Evolutionary conservation across 2,797 vertebrate genomes (phyloP).

Genomic region (Pangasius krempfi): DNA sequence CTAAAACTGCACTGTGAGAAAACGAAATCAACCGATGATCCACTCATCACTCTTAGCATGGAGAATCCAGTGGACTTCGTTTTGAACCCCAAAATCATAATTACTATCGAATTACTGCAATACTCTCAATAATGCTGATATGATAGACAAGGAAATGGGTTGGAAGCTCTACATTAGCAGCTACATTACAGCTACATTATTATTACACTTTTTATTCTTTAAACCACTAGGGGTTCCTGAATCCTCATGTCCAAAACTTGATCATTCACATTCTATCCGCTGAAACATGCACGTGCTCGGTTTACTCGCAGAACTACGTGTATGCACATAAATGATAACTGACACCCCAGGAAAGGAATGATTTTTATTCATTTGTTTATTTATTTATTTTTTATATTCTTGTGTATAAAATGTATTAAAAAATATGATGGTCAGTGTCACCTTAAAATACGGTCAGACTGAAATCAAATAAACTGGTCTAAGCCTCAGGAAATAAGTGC

Average conservation of each 20-base stretch:
- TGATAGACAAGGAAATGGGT: neutral
- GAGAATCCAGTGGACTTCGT: neutral
- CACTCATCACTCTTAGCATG: neutral
- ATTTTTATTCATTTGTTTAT: neutral
- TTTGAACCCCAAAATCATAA: neutral
- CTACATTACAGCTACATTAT: too few species aligned
- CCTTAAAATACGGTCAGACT: neutral
- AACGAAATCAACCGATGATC: neutral
- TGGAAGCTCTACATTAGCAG: neutral
- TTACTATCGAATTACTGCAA: neutral
- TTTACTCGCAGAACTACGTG: neutral
- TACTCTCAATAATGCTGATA: neutral
- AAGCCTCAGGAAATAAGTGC: slow-evolving; percentile 21
- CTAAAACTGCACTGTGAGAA: neutral
- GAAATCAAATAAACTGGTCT: neutral
- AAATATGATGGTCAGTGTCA: neutral
- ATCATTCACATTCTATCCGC: neutral
- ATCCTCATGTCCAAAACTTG: neutral
- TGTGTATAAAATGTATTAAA: neutral
- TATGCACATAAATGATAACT: too few species aligned
- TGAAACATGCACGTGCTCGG: neutral
- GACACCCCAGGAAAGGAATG: too few species aligned
- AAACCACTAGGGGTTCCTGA: neutral
- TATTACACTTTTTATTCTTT: neutral
- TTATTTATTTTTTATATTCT: neutral